phyloP scores from a whole-genome alignment of 2,888 invertebrate genomes.

The Andrena minutula region DNA sequence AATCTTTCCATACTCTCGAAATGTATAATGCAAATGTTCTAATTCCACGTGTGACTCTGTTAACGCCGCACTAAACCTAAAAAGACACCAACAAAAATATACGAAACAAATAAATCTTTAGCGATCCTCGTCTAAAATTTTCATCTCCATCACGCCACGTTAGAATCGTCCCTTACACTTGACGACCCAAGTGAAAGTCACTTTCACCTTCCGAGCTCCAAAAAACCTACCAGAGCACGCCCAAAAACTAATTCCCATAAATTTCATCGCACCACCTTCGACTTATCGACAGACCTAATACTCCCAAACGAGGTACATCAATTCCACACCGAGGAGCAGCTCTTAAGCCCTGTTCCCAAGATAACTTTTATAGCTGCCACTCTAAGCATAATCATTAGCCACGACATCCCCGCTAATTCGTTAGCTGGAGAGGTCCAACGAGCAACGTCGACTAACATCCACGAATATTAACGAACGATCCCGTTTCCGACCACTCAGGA shows the following conservation, averaged over 20 bases:
- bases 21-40: no score
- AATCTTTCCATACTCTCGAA: no score
- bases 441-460: neutral
- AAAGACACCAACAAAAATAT: no score
- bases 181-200: no score
- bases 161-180: no score
- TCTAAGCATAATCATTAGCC: neutral
- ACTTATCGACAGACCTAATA: neutral
- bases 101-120: no score
- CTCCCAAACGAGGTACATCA: neutral
- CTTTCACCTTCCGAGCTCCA: no score
- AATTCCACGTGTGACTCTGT: no score
- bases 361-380: neutral
- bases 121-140: no score
- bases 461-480: neutral
- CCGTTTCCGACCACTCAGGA: constrained; percentile 15
- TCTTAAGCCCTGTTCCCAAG: neutral
- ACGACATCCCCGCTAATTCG: constrained; percentile 16
- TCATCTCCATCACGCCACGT: no score
- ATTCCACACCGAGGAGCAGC: neutral
- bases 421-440: neutral
- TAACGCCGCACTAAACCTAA: no score
- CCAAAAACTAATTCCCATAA: neutral
- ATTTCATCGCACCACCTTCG: neutral
- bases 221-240: neutral